Base-by-base conservation (phyloP, 2,888 invertebrate species). In the Meganola albula region DNA sequence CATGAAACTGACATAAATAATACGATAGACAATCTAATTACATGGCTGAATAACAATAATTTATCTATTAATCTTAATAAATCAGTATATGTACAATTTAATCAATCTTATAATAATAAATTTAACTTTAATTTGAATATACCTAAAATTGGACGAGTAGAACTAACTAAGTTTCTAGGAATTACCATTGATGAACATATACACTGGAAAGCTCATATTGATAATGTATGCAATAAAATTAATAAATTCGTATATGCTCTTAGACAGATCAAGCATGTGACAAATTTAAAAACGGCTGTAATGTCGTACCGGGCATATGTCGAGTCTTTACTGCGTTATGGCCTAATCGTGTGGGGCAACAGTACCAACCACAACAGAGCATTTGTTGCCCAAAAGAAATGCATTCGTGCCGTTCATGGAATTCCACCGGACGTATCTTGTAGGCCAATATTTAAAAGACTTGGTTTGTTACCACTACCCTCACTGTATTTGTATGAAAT, bases 331-430 rank as follows among this genome's bases (percentile, higher is more conserved):
- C 13, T 26, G 10, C 16, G 26, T 10, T 26, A 26, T 26, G 26
- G 26, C 5, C 13, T 26, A 7, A 10, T 26, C 2, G 10, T 26
- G 8, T 26, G 26, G 26, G 26, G 26, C 3, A 26, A 26, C 26
- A 16, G 16, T 9, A 14, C 14, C 10, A 9, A 29, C 11, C 12
- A 21, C 2, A 12, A 18, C 13, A 26, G 10, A 26, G 16, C 18
- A n/a, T 26, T 26, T 18, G 5, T 26, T 9, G 20, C 8, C 3
- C 20, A 20, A 20, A 20, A 20, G n/a, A 20, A 20, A 7, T 20
- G 20, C n/a, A n/a, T 20, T 7, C 7, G 20, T 7, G 20, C 20
- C 7, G n/a, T 20, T 5, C n/a, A n/a, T 7, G 20, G 20, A 20
- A n/a, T n/a, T n/a, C 7, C 8, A 7, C 20, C 20, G 7, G 8